phyloP scores from a whole-genome alignment of 2,888 invertebrate genomes.

The Lepidocyrtoides sp. region DNA sequence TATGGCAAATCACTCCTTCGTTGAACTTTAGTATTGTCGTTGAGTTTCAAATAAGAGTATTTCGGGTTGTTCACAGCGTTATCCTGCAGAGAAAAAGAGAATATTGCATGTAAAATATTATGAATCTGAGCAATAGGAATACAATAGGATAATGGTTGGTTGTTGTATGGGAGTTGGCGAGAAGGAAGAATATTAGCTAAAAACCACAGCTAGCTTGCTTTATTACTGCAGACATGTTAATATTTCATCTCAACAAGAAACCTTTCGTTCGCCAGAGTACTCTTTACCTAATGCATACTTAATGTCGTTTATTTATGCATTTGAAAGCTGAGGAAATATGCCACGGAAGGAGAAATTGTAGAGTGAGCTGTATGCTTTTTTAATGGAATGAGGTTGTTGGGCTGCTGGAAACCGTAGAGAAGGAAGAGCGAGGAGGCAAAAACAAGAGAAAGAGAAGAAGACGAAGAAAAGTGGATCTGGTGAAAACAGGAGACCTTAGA shows the following conservation, averaged over 20 bases:
- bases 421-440: not conserved
- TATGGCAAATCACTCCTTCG: conserved; percentile 59
- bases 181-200: conserved; percentile 43
- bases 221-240: conserved; percentile 78
- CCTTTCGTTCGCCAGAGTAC: conserved; percentile 46
- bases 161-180: not conserved
- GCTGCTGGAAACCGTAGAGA: not conserved
- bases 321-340: conserved; percentile 66
- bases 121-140: not conserved
- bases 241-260: conserved; percentile 69
- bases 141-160: not conserved
- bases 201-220: conserved; percentile 56
- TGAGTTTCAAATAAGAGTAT: conserved; percentile 77
- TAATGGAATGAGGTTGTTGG: not conserved
- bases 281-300: conserved; percentile 76
- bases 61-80: conserved; percentile 61
- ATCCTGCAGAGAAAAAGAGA: conserved; percentile 55
- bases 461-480: conserved; percentile 12
- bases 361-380: not conserved
- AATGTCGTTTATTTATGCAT: conserved; percentile 78
- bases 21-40: conserved; percentile 64
- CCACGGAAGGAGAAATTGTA: not conserved
- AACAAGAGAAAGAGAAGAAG: not conserved
- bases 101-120: not conserved
- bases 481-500: conserved; percentile 55